These are phyloP conservation scores for Zaprionus kolodkinae DNA, from an alignment of 1,140 invertebrate genomes.

Conservation along the genomic window DNA sequence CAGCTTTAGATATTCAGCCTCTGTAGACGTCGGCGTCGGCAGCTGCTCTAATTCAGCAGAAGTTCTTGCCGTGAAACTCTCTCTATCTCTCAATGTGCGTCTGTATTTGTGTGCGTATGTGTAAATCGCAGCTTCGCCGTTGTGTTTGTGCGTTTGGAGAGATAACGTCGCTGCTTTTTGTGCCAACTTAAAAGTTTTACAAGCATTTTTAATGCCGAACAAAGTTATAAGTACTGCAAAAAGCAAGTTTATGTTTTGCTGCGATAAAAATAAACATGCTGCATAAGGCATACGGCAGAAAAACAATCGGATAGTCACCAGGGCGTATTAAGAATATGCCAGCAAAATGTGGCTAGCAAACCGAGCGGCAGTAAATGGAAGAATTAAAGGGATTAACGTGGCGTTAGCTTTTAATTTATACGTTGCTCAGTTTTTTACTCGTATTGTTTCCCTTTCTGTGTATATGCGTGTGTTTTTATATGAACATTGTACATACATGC, in stretches of 20 bases:
- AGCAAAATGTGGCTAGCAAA: slow-evolving; percentile 28
- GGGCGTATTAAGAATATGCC: slow-evolving; percentile 29
- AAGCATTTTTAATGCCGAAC: slow-evolving; percentile 79
- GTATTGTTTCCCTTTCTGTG: not conserved
- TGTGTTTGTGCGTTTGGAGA: slow-evolving; percentile 37
- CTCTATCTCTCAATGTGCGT: not conserved
- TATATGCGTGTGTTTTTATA: not conserved
- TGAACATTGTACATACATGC: slow-evolving; percentile 21
- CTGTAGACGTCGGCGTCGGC: slow-evolving; percentile 16
- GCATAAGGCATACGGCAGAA: slow-evolving; percentile 3
- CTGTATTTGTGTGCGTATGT: slow-evolving; percentile 14
- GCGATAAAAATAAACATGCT: slow-evolving; percentile 66
- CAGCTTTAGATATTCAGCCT: not conserved
- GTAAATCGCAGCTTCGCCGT: slow-evolving; percentile 21
- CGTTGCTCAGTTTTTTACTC: slow-evolving; percentile 4
- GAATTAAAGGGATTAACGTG: slow-evolving; percentile 75
- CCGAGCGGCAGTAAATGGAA: slow-evolving; percentile 47
- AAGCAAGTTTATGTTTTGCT: slow-evolving; percentile 73
- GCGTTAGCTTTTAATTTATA: slow-evolving; percentile 79
- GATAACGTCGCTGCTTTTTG: slow-evolving; percentile 57
- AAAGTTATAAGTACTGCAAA: slow-evolving; percentile 79
- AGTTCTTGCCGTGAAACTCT: slow-evolving; percentile 30
- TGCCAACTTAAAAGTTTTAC: slow-evolving; percentile 75
- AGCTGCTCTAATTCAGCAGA: slow-evolving; percentile 56
- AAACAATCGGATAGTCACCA: slow-evolving; percentile 2